Conservation (phyloP, 2,113 vertebrate species). For the Columbina picui region DNA sequence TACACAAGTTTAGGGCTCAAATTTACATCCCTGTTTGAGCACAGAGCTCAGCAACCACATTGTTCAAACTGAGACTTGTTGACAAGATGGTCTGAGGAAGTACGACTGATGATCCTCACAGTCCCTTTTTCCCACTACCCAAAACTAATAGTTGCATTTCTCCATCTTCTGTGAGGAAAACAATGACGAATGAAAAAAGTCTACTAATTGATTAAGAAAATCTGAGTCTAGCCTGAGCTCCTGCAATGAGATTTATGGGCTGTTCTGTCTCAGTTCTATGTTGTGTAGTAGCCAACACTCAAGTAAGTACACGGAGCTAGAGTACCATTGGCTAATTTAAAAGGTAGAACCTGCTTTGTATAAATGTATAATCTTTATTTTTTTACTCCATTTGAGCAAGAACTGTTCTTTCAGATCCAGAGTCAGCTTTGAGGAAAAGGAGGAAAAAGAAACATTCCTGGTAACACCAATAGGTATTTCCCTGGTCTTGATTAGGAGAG, state of each 20-base stretch:
- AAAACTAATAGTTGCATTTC: neutral
- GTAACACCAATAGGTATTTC: neutral
- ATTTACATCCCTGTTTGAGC: neutral
- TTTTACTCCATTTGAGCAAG: neutral
- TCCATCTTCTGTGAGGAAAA: neutral
- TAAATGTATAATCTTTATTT: neutral
- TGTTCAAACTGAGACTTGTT: neutral
- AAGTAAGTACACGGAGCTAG: neutral
- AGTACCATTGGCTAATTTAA: neutral
- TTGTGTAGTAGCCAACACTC: neutral
- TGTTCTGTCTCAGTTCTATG: neutral
- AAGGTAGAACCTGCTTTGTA: neutral
- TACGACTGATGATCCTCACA: neutral
- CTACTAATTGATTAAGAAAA: neutral
- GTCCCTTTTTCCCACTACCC: neutral
- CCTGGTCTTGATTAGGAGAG: no score
- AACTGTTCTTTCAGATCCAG: neutral
- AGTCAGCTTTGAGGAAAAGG: neutral
- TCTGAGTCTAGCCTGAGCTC: neutral
- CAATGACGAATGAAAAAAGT: neutral
- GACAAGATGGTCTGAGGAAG: neutral
- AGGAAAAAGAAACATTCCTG: neutral
- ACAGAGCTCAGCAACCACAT: neutral
- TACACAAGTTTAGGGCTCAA: neutral
- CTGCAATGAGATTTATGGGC: neutral